Evolutionary conservation across 2,113 vertebrate species (phyloP), one percentile per base, ranked within the genome.

Genomic region (Nematolebias whitei): DNA sequence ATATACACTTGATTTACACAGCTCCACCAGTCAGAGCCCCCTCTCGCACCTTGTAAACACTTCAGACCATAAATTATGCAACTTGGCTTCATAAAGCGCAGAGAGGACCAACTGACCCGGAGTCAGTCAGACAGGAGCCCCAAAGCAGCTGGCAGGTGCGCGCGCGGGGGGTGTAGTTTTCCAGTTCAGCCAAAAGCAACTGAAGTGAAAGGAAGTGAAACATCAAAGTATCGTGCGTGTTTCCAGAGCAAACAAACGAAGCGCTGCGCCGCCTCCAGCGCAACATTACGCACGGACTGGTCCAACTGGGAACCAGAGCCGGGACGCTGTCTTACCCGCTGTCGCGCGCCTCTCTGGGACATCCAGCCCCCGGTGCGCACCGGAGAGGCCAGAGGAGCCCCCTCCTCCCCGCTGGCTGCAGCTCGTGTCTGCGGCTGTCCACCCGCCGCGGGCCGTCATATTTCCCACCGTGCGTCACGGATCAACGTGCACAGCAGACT

Each of bases 111-210:
- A 3, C 47, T 64, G 77, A 71, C 68, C 16, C 14, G 40, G 52
- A 71, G 44, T 47, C 57, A 55, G 41, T 35, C 32, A 35, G 32
- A 35, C 5, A 43, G 35, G 43, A 70, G 61, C 43, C 57, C 39
- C 3, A 3, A 35, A 56, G 49, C 79, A 80, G 80, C 63, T 80
- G 82, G 76, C 85, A 87, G 80, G 88, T 87, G 89, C 51, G 71
- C 50, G 73, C 63, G 2, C 18, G 19, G n/a, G n/a, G n/a, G n/a
- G n/a, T n/a, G n/a, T n/a, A 43, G 24, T n/a, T 62, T 76, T 35
- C 32, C 64, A 51, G 41, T 32, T 52, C 26, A 63, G 60, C 63
- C 62, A 49, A 71, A 56, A 76, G 64, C 57, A 43, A 26, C 64
- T 19, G 22, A 84, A 20, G 71, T 80, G 48, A 83, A 85, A 73